Evolutionary conservation across 2,888 invertebrate species (phyloP), one percentile per base, ranked within the genome.

Genomic region (Drosophila atripex): DNA sequence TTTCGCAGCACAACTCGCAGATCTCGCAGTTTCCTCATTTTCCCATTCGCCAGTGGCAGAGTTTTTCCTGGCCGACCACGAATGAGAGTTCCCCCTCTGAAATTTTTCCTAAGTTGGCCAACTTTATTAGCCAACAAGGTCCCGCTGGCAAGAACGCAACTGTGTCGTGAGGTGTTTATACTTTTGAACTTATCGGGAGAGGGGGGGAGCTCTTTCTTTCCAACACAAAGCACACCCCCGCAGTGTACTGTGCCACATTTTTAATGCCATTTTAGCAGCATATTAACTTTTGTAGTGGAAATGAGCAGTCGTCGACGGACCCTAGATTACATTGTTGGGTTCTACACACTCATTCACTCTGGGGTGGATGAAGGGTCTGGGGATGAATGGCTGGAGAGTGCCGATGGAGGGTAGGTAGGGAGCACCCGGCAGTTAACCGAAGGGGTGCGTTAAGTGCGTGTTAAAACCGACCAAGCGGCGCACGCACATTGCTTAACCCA

Each of bases 191-290:
- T 82, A 86, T 80, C 84, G 86, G 71, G 68, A 71, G 47, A 60
- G 77, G 69, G 80, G 45, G 47, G 63, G 41, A 43, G 63, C 72
- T 51, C 38, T 9, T 41, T 8, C 38, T 14, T 25, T 21, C 59
- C 9, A 28, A 16, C 45, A 25, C 45, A 9, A 46, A 50, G 35
- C 38, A n/a, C 35, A 14, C 61, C n/a, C 35, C 18, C 45, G 32
- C 59, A 18, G 14, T 12, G 9, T 28, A 25, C 21, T 28, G 8
- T 50, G 49, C 55, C 63, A 52, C 73, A 59, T 71, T 71, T 75
- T 87, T 80, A 85, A 73, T 85, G 83, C 75, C 88, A 88, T 88
- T 64, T 84, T 84, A 84, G 83, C 89, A 88, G 88, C 76, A 85
- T 78, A 85, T 88, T 87, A 86, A 84, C 75, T 80, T 86, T 84